Conservation (phyloP, 2,888 invertebrate species). For the Gnatocerus cornutus region DNA sequence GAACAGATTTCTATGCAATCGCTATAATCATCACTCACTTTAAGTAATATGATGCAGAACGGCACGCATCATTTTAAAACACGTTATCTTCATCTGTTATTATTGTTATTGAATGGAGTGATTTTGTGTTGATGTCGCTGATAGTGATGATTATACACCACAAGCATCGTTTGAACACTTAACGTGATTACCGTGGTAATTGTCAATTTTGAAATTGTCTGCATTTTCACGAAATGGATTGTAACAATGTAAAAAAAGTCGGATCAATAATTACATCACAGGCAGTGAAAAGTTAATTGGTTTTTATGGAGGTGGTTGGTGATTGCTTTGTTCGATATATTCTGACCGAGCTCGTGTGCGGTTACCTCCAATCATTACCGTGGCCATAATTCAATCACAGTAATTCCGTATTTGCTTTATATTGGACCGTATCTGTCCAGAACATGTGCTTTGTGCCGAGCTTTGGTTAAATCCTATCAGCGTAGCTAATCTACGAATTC, state of each 20-base stretch:
- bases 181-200: slow-evolving; percentile 27
- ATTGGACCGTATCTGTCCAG: slow-evolving; percentile 48
- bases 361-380: slow-evolving; percentile 53
- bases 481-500: slow-evolving; percentile 32
- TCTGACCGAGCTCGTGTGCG: slow-evolving; percentile 44
- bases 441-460: slow-evolving; percentile 45
- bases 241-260: slow-evolving; percentile 5
- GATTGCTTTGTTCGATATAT: slow-evolving; percentile 52
- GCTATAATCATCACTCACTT: slow-evolving; percentile 61
- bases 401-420: slow-evolving; percentile 49
- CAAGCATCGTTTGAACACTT: slow-evolving; percentile 35
- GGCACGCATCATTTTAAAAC: slow-evolving; percentile 59
- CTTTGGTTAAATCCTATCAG: slow-evolving; percentile 45
- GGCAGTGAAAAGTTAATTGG: slow-evolving; percentile 51
- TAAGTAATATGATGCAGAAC: slow-evolving; percentile 60
- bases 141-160: slow-evolving; percentile 55
- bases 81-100: slow-evolving; percentile 56
- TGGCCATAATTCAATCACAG: slow-evolving; percentile 51
- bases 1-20: slow-evolving; percentile 63
- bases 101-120: slow-evolving; percentile 60
- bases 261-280: slow-evolving; percentile 32
- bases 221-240: slow-evolving; percentile 14
- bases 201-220: slow-evolving; percentile 15
- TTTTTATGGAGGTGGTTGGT: slow-evolving; percentile 54
- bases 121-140: slow-evolving; percentile 57